Conservation (phyloP, 2,888 invertebrate genomes). For the Hydroisotoma schaefferi region DNA sequence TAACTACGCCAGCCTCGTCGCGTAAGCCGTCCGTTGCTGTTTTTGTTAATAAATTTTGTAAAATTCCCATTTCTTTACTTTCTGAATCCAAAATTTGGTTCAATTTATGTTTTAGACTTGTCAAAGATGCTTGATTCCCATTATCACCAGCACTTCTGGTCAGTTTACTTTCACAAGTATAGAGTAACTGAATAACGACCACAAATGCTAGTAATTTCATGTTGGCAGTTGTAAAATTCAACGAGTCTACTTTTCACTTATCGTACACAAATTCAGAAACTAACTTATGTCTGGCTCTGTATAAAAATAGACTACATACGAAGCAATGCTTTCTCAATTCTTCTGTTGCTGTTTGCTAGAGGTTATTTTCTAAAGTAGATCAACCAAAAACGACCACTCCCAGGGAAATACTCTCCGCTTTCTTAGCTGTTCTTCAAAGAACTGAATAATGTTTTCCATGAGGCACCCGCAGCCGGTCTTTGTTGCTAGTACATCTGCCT, state of each 20-base stretch:
- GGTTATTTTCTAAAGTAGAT: too few species aligned
- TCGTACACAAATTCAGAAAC: too few species aligned
- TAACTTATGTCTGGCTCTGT: too few species aligned
- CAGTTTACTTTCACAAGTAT: neutral
- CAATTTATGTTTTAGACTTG: conserved; percentile 28
- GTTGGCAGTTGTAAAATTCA: neutral
- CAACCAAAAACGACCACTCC: too few species aligned
- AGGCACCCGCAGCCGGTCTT: conserved; percentile 8
- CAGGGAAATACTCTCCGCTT: too few species aligned
- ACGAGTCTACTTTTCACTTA: too few species aligned
- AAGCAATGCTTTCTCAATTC: neutral
- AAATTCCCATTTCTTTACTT: conserved; percentile 31
- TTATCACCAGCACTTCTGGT: neutral
- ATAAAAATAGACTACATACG: neutral
- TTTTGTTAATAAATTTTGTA: conserved; percentile 29
- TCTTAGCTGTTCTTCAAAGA: neutral
- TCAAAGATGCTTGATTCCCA: neutral
- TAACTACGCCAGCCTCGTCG: too few species aligned
- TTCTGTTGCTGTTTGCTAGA: neutral
- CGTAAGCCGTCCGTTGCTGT: too few species aligned
- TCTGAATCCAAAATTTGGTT: conserved; percentile 41
- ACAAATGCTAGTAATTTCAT: neutral
- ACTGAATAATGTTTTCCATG: neutral
- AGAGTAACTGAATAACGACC: neutral
- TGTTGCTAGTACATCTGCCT: conserved; percentile 5